phyloP scores from a whole-genome alignment of 1,140 invertebrate genomes.

The Drosophila sulfurigaster region DNA sequence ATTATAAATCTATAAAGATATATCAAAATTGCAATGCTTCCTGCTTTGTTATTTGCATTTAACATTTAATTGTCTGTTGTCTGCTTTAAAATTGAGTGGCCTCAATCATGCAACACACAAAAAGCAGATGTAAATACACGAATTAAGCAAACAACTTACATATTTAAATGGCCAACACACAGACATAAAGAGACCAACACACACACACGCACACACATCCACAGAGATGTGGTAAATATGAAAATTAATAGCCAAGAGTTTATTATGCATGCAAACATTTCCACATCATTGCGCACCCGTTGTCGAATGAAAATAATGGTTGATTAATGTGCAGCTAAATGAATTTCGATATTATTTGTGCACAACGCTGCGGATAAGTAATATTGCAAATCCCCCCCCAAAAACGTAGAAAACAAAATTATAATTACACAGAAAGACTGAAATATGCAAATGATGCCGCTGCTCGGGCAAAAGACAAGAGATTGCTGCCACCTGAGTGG shows the following conservation, averaged over 20 bases:
- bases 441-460: slow-evolving; percentile 8
- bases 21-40: background rate
- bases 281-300: slow-evolving; percentile 61
- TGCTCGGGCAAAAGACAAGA: background rate
- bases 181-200: background rate
- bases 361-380: slow-evolving; percentile 28
- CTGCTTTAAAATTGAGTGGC: slow-evolving; percentile 1
- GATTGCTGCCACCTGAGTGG: background rate
- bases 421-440: slow-evolving; percentile 3
- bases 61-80: background rate
- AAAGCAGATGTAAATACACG: slow-evolving; percentile 22
- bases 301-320: slow-evolving; percentile 51
- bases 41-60: slow-evolving; percentile 6
- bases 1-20: background rate
- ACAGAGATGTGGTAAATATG: slow-evolving; percentile 43
- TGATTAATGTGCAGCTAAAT: slow-evolving; percentile 67
- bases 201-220: slow-evolving; percentile 2
- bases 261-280: slow-evolving; percentile 62
- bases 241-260: slow-evolving; percentile 66
- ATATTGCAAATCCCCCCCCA: slow-evolving; percentile 7
- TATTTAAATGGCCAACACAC: slow-evolving; percentile 31
- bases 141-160: slow-evolving; percentile 29
- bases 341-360: slow-evolving; percentile 40
- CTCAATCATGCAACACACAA: slow-evolving; percentile 9
- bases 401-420: slow-evolving; percentile 7